Base-by-base conservation (phyloP, 2,888 invertebrate genomes). In the Hipparchia sbordonii region DNA sequence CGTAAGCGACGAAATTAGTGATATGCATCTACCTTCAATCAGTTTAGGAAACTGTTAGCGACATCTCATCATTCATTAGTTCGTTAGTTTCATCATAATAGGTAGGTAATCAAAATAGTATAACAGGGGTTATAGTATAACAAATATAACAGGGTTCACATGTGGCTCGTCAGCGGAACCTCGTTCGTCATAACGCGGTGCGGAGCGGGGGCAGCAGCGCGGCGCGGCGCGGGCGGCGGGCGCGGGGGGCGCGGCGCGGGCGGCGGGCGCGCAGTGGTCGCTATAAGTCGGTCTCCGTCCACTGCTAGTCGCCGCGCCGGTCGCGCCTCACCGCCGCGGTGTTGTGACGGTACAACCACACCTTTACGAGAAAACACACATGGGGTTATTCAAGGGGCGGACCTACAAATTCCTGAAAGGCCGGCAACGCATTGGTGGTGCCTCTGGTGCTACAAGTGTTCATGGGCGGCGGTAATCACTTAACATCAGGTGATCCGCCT, bases 261-360 rank as follows among this genome's bases (percentile, higher is more conserved):
- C 72, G 79, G 79, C 75, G 77, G 79, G 79, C 77, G 81, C 81
- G 76, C 74, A 81, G 81, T 81, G 85, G 80, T 82, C 88, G 93
- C 93, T 94, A 94, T 92, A 92, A 94, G 87, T 91, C 91, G 76
- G 91, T 91, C 85, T 92, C 91, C 5, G 88, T 87, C 93, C 94
- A 95, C 93, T 95, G 95, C 95, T 95, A 95, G 93, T 95, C 95
- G 83, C 95, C 95, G 82, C 95, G 95, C 79, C 95, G 94, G 77
- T 91, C 75, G 76, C 94, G 92, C 76, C 95, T 84, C 79, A 94
- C 92, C 76, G 91, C 93, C 77, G 93, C 93, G 59, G 94, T 93
- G 79, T 91, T 92, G 78, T 89, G 88, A 1, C 93, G 91, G 84
- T 91, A 94, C 79, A 92, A 71, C 93, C 94, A 94, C 77, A 94